phyloP scores from a whole-genome alignment of 2,888 invertebrate genomes.

The Gibbula magus region DNA sequence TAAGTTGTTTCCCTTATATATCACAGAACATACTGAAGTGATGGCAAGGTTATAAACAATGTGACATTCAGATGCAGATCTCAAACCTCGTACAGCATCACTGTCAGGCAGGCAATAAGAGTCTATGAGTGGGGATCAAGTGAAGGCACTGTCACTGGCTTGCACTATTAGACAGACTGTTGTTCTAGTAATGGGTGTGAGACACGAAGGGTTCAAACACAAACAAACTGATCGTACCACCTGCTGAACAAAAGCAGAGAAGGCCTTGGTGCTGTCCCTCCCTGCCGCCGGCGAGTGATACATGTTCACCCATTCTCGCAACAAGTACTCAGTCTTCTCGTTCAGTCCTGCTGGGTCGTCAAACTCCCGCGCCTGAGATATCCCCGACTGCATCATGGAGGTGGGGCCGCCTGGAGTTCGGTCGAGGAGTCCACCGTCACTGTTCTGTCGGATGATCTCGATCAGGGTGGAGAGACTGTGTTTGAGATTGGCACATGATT shows the following conservation, averaged over 20 bases:
- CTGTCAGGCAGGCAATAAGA: background rate
- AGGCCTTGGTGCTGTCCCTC: conserved; percentile 82
- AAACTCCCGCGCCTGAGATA: conserved; percentile 89
- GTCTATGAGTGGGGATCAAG: background rate
- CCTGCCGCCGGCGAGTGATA: conserved; percentile 83
- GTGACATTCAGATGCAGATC: background rate
- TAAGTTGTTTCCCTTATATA: no score
- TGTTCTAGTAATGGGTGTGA: conserved; percentile 10
- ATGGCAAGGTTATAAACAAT: no score
- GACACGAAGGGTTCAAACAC: conserved; percentile 7
- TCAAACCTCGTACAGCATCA: background rate
- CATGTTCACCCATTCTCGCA: conserved; percentile 96
- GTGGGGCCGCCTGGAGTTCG: conserved; percentile 81
- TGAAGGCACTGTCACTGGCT: conserved; percentile 10
- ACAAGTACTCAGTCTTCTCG: conserved; percentile 94
- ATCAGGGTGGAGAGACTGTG: conserved; percentile 83
- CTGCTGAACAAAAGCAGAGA: conserved; percentile 92
- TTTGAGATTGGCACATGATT: background rate
- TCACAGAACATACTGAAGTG: no score
- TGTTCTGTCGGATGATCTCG: conserved; percentile 84
- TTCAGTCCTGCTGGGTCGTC: conserved; percentile 95
- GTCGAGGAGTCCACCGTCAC: conserved; percentile 86
- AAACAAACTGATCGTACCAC: conserved; percentile 57
- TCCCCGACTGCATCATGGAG: conserved; percentile 93
- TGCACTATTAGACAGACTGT: background rate